Evolutionary conservation across 1,140 invertebrate species (phyloP).

Genomic region (Heliothis virescens): DNA sequence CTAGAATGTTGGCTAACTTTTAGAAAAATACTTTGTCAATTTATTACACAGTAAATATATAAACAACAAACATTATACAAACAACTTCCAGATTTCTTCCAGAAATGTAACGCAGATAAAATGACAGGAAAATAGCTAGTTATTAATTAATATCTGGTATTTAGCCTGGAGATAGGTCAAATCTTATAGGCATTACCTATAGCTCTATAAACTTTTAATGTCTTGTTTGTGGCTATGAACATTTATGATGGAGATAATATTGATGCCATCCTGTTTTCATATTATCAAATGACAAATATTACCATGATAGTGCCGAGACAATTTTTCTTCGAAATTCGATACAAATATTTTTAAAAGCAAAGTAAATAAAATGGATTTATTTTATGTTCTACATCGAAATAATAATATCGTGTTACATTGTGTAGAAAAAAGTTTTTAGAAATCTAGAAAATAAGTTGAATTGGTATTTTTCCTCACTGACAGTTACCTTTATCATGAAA

Average conservation of each 20-base stretch:
- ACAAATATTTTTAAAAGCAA: not conserved
- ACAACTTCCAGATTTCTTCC: too few relatives aligned
- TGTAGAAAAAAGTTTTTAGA: not conserved
- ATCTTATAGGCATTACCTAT: too few relatives aligned
- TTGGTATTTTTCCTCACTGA: not conserved
- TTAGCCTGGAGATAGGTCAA: not conserved
- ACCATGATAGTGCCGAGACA: not conserved
- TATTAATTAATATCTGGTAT: too few relatives aligned
- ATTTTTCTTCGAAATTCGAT: not conserved
- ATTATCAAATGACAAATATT: not conserved
- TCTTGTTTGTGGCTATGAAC: slow-evolving; percentile 13
- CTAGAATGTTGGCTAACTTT: too few relatives aligned
- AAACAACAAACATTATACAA: too few relatives aligned
- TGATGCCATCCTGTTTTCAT: not conserved
- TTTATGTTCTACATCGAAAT: not conserved
- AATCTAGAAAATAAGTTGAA: not conserved
- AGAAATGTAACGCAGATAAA: too few relatives aligned
- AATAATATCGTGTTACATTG: not conserved
- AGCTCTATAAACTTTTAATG: slow-evolving; percentile 23
- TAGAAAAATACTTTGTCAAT: too few relatives aligned
- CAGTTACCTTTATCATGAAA: too few relatives aligned
- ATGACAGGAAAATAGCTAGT: too few relatives aligned
- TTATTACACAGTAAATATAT: too few relatives aligned
- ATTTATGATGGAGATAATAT: slow-evolving; percentile 17
- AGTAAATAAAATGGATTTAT: not conserved